Evolutionary conservation across 2,113 vertebrate species (phyloP).

Genomic region (Coreoperca whiteheadi): DNA sequence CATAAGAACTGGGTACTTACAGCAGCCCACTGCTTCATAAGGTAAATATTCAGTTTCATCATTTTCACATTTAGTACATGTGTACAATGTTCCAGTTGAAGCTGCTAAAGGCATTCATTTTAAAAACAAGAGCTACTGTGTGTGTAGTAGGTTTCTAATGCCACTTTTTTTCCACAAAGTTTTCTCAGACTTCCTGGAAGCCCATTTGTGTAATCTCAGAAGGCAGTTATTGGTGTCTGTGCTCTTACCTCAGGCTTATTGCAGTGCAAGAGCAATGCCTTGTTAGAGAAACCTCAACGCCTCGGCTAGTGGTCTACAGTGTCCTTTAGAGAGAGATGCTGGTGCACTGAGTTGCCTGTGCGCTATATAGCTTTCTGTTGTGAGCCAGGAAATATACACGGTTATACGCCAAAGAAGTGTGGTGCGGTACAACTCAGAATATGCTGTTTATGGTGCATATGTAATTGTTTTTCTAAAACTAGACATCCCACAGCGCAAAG

Average conservation of each 20-base stretch:
- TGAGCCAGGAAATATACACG: background rate
- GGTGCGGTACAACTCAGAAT: background rate
- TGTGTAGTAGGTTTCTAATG: background rate
- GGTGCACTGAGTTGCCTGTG: constrained; percentile 13
- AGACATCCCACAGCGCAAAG: background rate
- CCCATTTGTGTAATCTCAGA: constrained; percentile 31
- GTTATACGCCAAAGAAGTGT: background rate
- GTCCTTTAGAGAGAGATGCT: constrained; percentile 28
- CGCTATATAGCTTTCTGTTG: background rate
- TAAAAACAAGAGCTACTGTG: background rate
- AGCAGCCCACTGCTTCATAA: constrained; percentile 85
- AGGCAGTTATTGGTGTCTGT: constrained; percentile 19
- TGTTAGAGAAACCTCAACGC: constrained; percentile 39
- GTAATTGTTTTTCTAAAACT: background rate
- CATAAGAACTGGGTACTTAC: constrained; percentile 85
- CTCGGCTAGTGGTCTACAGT: constrained; percentile 38
- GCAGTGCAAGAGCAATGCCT: constrained; percentile 29
- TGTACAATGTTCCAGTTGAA: background rate
- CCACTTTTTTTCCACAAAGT: constrained; percentile 2
- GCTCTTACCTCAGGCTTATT: constrained; percentile 34
- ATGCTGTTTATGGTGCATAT: background rate
- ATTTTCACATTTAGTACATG: background rate
- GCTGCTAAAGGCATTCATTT: background rate
- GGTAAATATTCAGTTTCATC: constrained; percentile 52
- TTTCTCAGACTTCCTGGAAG: constrained; percentile 30